phyloP scores from a whole-genome alignment of 2,888 invertebrate species.

The Cenopis cana region DNA sequence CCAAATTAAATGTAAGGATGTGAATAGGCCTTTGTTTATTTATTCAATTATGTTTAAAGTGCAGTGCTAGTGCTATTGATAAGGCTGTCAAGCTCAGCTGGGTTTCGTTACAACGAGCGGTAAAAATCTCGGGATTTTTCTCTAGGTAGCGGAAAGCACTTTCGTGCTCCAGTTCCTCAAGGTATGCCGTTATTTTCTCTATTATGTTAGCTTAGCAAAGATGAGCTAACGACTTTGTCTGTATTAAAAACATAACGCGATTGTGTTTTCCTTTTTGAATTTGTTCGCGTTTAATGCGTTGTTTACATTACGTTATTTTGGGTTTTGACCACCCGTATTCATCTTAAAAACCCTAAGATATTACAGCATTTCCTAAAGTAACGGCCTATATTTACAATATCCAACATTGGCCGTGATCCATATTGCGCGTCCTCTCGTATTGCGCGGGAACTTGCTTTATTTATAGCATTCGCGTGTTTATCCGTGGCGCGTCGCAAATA shows the following conservation, averaged over 20 bases:
- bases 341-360: background rate
- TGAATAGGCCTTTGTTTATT: constrained; percentile 43
- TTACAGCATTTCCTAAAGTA: constrained; percentile 24
- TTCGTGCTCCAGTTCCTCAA: constrained; percentile 79
- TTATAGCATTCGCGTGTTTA: constrained; percentile 76
- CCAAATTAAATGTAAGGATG: constrained; percentile 40
- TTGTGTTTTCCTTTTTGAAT: constrained; percentile 35
- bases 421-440: constrained; percentile 76
- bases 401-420: constrained; percentile 82
- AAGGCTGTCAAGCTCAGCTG: constrained; percentile 84
- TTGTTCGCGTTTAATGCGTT: constrained; percentile 15
- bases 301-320: constrained; percentile 25
- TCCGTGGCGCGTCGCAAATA: constrained; percentile 64
- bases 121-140: constrained; percentile 79
- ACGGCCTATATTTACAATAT: constrained; percentile 63
- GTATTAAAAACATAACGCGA: constrained; percentile 43
- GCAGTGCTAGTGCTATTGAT: constrained; percentile 63
- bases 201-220: constrained; percentile 52
- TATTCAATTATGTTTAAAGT: constrained; percentile 50
- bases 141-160: constrained; percentile 71
- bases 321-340: background rate
- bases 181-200: constrained; percentile 78
- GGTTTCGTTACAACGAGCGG: constrained; percentile 74
- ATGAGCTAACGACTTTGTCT: constrained; percentile 47
- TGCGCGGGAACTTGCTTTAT: constrained; percentile 82